phyloP scores from a whole-genome alignment of 2,797 vertebrate genomes.

The Uromys caudimaculatus region DNA sequence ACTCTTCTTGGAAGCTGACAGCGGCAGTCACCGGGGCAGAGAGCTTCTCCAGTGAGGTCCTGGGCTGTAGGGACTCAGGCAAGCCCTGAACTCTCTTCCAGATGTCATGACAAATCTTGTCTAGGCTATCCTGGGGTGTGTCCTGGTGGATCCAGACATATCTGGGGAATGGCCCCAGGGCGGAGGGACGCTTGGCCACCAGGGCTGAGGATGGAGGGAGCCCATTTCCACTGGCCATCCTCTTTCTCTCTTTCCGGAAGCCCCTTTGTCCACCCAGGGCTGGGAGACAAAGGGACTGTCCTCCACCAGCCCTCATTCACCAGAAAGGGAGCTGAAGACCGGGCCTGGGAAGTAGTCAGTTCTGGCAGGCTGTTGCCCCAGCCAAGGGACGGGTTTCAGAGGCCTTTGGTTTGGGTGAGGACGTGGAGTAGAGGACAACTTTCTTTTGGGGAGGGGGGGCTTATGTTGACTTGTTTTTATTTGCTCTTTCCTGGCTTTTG shows the following conservation, averaged over 20 bases:
- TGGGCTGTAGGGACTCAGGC: conserved; percentile 73
- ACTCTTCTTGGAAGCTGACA: conserved; percentile 76
- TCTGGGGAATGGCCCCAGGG: conserved; percentile 89
- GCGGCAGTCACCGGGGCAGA: not conserved
- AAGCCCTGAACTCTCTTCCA: conserved; percentile 86
- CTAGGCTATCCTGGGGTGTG: conserved; percentile 88
- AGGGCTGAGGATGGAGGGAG: conserved; percentile 26
- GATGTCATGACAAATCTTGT: conserved; percentile 88
- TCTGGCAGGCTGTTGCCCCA: not conserved
- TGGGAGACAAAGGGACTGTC: conserved; percentile 58
- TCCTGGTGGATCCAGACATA: conserved; percentile 90
- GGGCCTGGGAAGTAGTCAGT: conserved; percentile 16
- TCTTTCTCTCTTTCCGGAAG: conserved; percentile 72
- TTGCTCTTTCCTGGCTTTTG: conserved; percentile 72
- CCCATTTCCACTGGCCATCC: conserved; percentile 66
- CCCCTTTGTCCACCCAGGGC: not conserved
- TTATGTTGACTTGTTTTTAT: conserved; percentile 65
- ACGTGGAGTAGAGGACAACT: not conserved
- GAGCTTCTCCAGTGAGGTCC: not conserved
- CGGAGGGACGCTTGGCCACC: conserved; percentile 70
- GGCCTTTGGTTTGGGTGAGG: not conserved
- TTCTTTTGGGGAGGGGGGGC: conserved; percentile 65
- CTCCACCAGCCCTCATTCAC: conserved; percentile 74
- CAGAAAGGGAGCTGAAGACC: conserved; percentile 20
- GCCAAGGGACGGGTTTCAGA: not conserved